Evolutionary conservation across 1,140 invertebrate genomes (phyloP), one percentile per base, ranked within the genome.

Genomic region (Pectinophora gossypiella): DNA sequence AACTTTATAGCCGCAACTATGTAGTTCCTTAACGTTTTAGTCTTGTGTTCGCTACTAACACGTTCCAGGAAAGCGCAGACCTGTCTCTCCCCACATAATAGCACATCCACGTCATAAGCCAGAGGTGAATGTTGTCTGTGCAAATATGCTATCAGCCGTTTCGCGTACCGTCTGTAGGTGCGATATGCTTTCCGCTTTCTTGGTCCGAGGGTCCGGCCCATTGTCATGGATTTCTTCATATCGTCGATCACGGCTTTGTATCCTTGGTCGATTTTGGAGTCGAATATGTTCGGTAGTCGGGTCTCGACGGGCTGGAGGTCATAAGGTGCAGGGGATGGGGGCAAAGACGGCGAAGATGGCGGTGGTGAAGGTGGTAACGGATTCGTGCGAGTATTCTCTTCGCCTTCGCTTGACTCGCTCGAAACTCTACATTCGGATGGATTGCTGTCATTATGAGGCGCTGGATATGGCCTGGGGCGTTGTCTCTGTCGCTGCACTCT

Each of bases 161-260:
- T 88, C 0, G 87, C 87, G 54, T 89, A 89, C 15, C 87, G 73
- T 27, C 87, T 66, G 56, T 89, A 89, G 0, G 86, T 88, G 15
- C 87, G 61, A 36, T 89, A 89, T 0, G 76, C 81, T 69, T 87
- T 87, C 42, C 86, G 76, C 50, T 89, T 89, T 48, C 84, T 71
- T 1, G 85, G 63, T 35, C 85, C 83, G 0, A 89, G 65, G 3
- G 82, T 87, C 45, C 85, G 73, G 6, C 87, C 87, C 78, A 86
- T 86, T 0, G 76, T 85, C 87, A 89, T 89, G 1, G 81, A 85
- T 68, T 88, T 89, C 59, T 89, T 89, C 87, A 89, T 88, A 35
- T 89, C 86, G 60, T 89, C 87, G 19, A 89, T 89, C 1, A 89
- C 81, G 12, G 85, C 85, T 76, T 88, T 89, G 54, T 88, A 89